Base-by-base conservation (phyloP, 2,888 invertebrate species). In the Asteroscopus sphinx region DNA sequence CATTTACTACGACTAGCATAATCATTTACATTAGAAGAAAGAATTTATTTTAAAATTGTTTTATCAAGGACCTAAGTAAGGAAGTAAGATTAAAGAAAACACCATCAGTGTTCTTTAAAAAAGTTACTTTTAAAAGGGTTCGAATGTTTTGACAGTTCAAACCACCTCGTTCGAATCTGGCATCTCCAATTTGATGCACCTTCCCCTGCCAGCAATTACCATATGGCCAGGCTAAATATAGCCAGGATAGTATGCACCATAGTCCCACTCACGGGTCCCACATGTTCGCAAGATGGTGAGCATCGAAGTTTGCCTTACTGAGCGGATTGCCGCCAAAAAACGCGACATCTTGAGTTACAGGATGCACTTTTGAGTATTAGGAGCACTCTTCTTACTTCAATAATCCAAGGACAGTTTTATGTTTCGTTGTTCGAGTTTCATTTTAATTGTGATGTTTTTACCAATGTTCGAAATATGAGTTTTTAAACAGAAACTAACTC, bases 221-320 rank as follows among this genome's bases (percentile, higher is more conserved):
- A 92, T 93, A 92, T 93, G 93, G 90, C 79, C 67, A 62, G 75
- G 84, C 91, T 93, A 93, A 89, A 93, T 92, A 90, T 93, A 93
- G 86, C 74, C 83, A 77, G 77, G 71, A 75, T 79, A 79, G 79
- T 80, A 80, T 79, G 80, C 80, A 82, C 81, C 83, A 77, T 82
- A 81, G 80, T 79, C 77, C 78, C 77, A 78, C 76, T 73, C 79
- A 77, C 84, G 85, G 79, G 68, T 77, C 82, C 91, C 92, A 93
- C 86, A 93, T 93, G 93, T 89, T 90, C 76, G 86, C 93, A 94
- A 93, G 85, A 92, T 93, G 93, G 85, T 76, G 82, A 63, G 82
- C 80, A 77, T 65, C 49, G 21, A 25, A 42, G 51, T 51, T 90
- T 89, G 87, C 81, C 89, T 90, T 90, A 85, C 90, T 82, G 85